A percentile compares a stretch with the other conserved stretches of the same genome.
These are phyloP conservation scores for Brienomyrus longianalis DNA, from an alignment of 2,113 vertebrate species.

Conservation along the genomic window DNA sequence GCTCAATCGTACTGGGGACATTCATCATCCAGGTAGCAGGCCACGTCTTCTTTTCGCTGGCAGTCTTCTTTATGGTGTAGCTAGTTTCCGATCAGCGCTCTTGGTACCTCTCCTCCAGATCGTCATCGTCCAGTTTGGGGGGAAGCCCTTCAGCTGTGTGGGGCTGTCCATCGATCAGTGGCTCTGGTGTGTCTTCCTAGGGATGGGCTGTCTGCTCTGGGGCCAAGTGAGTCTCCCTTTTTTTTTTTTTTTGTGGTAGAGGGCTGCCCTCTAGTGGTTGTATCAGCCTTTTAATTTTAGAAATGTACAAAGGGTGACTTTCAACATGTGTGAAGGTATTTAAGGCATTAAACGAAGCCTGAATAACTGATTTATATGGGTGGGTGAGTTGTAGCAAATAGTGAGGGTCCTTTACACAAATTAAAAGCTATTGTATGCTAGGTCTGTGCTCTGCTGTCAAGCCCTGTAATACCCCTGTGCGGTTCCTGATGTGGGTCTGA, in stretches of 20 bases:
- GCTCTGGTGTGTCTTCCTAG: constrained; percentile 96
- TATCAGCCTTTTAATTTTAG: neutral
- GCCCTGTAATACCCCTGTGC: neutral
- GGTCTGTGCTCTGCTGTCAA: neutral
- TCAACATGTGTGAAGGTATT: neutral
- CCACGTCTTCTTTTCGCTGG: too few relatives aligned
- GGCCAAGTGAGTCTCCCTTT: constrained; percentile 76
- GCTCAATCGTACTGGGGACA: constrained; percentile 90
- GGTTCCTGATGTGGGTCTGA: neutral
- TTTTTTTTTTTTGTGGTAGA: constrained; percentile 11
- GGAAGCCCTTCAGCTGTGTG: constrained; percentile 95
- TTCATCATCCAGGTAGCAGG: constrained; percentile 85
- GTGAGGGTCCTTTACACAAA: neutral
- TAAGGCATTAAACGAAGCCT: neutral
- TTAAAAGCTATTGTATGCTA: neutral
- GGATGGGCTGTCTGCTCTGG: constrained; percentile 93
- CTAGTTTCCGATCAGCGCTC: neutral
- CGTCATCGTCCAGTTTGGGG: constrained; percentile 94
- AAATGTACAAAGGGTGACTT: neutral
- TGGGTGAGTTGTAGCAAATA: neutral
- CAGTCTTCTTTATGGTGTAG: too few relatives aligned
- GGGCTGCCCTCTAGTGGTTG: constrained; percentile 53
- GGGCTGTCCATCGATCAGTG: constrained; percentile 85
- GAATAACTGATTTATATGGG: neutral
- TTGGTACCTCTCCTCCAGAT: constrained; percentile 59